Conservation (phyloP, 2,797 vertebrate species). For the Smutsia gigantea region DNA sequence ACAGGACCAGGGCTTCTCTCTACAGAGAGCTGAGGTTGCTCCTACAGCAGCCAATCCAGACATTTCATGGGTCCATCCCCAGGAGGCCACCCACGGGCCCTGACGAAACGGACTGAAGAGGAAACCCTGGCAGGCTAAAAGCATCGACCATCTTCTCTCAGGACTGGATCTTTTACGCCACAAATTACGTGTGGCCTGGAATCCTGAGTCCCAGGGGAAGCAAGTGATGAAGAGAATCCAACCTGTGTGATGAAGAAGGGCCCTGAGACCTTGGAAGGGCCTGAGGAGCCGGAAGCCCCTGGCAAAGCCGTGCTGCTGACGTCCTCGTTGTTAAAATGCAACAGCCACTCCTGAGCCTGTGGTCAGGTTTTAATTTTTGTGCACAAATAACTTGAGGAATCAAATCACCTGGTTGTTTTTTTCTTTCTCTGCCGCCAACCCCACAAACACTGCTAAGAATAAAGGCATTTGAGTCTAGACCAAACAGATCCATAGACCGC, state of each 20-base stretch:
- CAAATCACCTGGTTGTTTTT: neutral
- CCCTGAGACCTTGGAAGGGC: neutral
- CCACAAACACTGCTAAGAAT: neutral
- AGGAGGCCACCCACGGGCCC: rapidly evolving
- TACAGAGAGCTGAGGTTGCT: neutral
- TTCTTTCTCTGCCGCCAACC: neutral
- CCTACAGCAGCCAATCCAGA: neutral
- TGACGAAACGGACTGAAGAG: neutral
- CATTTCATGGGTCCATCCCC: neutral
- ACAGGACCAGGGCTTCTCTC: neutral
- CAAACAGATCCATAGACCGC: neutral
- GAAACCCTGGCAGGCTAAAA: neutral
- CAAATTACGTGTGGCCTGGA: neutral
- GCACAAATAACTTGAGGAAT: neutral
- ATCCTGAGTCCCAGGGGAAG: neutral
- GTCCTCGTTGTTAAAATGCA: neutral
- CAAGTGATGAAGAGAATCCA: neutral
- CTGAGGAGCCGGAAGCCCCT: neutral
- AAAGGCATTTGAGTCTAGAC: neutral
- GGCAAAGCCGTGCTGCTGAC: too few relatives aligned
- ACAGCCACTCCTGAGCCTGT: neutral
- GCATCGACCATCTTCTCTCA: neutral
- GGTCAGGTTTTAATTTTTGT: neutral
- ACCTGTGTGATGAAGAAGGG: neutral
- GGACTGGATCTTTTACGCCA: neutral